phyloP scores from a whole-genome alignment of 2,113 vertebrate species.

The Axis porcinus region DNA sequence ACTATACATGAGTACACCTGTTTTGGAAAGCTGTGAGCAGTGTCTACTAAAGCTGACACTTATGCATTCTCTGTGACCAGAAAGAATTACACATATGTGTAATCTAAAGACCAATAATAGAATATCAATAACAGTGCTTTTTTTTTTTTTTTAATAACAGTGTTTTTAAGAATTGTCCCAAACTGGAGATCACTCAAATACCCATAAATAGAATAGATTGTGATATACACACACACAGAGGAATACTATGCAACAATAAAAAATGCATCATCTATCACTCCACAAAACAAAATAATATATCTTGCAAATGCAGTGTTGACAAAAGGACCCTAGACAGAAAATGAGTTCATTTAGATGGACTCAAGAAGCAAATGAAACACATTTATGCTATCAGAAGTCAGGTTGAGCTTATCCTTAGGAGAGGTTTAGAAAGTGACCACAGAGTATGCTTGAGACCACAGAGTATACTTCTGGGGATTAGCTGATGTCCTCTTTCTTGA shows the following conservation, averaged over 20 bases:
- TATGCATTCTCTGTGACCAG: not conserved
- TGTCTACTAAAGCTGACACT: not conserved
- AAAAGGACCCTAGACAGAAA: not conserved
- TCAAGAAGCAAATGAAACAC: not conserved
- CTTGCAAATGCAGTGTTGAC: not conserved
- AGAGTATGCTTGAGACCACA: not conserved
- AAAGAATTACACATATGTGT: not conserved
- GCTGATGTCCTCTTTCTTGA: not conserved
- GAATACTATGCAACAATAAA: not conserved
- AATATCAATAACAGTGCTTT: not conserved
- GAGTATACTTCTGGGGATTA: not conserved
- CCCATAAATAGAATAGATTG: not conserved
- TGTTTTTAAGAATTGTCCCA: not conserved
- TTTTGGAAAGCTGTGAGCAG: not conserved
- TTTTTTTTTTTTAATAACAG: not conserved
- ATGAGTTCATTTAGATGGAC: not conserved
- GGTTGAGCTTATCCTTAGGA: not conserved
- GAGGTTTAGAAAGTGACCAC: not conserved
- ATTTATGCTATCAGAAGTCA: not conserved
- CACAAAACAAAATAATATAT: not conserved
- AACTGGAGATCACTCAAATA: not conserved
- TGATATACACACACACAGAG: fast-evolving
- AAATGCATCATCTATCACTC: not conserved
- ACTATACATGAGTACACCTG: not conserved
- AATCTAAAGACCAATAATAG: not conserved